Evolutionary conservation across 2,888 invertebrate species (phyloP), one percentile per base, ranked within the genome.

Genomic region (Clepsis dumicolana): DNA sequence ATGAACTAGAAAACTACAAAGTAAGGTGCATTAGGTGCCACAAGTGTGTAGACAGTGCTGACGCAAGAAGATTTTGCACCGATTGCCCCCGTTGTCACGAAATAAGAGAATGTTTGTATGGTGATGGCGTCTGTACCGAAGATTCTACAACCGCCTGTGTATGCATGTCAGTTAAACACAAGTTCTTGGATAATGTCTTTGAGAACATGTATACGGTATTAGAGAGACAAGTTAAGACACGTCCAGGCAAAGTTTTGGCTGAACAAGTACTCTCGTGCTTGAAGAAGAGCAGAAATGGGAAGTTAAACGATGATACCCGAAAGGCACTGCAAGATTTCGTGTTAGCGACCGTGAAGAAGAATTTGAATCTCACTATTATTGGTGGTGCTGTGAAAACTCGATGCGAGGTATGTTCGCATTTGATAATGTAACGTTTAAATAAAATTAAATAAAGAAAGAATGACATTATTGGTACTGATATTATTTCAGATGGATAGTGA

Each of bases 331-430:
- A 92, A 69, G 82, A 88, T 0, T 93, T 91, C 68, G 81, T 93
- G 61, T 73, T 93, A 69, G 80, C 75, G 12, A 83, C 83, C 0
- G 82, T 92, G 0, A 91, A 86, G 72, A 88, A 86, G 73, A 88
- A 93, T 79, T 84, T 93, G 72, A 89, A 89, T 75, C 79, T 90
- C 70, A 91, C 91, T 0, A 89, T 93, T 24, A 80, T 93, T 44
- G 93, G 92, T 52, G 93, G 93, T 35, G 93, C 93, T 61, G 87
- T 91, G 1, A 93, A 93, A 72, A 93, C 93, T 1, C 84, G 93
- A 70, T 93, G 93, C 73, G 93, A 93, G 84, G 93, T 91, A 74
- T 71, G 72, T 64, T 0, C 4, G 10, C 25, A 1, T 35, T 56
- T 4, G 21, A 59, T 44, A 35, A 29, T 29, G 29, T 29, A 4